A percentile compares a stretch with the other conserved stretches of the same genome.
These are phyloP conservation scores for Microvelia longipes DNA, from an alignment of 1,140 invertebrate genomes.

Conservation along the genomic window DNA sequence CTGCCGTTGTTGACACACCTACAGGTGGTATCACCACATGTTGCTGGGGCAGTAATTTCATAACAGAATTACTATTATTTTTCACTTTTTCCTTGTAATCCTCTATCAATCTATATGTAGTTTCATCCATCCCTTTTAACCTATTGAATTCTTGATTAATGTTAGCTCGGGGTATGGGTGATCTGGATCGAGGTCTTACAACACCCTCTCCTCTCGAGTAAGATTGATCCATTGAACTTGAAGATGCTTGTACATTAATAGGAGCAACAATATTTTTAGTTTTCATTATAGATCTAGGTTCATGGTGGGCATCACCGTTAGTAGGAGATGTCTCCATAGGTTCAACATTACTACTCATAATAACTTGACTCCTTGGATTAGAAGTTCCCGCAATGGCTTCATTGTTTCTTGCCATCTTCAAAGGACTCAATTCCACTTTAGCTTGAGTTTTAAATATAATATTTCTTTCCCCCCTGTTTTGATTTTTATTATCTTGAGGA, in stretches of 20 bases:
- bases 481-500: too few relatives aligned
- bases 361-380: too few relatives aligned
- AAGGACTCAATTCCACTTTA: too few relatives aligned
- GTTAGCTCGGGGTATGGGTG: too few relatives aligned
- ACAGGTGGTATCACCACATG: background rate
- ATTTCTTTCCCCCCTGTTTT: too few relatives aligned
- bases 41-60: background rate
- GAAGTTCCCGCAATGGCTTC: too few relatives aligned
- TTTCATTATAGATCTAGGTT: background rate
- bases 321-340: too few relatives aligned
- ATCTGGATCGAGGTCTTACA: background rate
- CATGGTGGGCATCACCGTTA: background rate
- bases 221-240: background rate
- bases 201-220: background rate
- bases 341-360: too few relatives aligned
- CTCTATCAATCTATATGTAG: background rate
- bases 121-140: background rate
- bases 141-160: background rate
- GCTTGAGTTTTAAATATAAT: too few relatives aligned
- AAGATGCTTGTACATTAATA: background rate
- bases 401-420: too few relatives aligned
- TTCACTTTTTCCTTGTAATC: constrained; percentile 2
- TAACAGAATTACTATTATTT: background rate
- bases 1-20: background rate
- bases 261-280: background rate